phyloP scores from a whole-genome alignment of 2,113 vertebrate species.

The Burhinus bistriatus region DNA sequence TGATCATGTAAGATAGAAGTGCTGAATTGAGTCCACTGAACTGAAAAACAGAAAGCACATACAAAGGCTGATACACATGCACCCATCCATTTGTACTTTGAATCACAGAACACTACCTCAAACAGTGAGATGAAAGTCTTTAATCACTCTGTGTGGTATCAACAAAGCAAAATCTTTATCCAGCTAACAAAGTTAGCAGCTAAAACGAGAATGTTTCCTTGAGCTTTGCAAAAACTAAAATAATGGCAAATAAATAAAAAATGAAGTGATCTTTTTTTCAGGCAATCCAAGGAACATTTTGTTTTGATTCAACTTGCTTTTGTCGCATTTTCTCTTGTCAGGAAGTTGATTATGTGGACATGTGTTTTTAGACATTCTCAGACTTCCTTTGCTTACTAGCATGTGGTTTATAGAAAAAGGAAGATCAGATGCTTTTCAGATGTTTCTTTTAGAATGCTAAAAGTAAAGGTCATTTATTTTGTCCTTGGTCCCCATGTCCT shows the following conservation, averaged over 20 bases:
- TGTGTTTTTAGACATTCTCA: background rate
- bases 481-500: background rate
- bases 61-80: background rate
- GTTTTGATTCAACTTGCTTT: slow-evolving; percentile 28
- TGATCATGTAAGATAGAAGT: background rate
- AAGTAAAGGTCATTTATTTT: background rate
- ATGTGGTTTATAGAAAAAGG: background rate
- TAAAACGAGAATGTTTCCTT: background rate
- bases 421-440: background rate
- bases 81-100: background rate
- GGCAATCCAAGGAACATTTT: slow-evolving; percentile 21
- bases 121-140: background rate
- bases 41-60: background rate
- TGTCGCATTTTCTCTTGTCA: background rate
- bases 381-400: background rate
- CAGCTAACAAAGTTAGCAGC: background rate
- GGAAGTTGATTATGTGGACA: background rate
- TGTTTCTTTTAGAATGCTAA: background rate
- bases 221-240: background rate
- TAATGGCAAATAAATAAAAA: background rate
- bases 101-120: background rate
- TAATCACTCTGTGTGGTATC: background rate
- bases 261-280: background rate
- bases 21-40: background rate
- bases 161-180: background rate